Evolutionary conservation across 1,140 invertebrate species (phyloP).

Genomic region (Euura lappo): DNA sequence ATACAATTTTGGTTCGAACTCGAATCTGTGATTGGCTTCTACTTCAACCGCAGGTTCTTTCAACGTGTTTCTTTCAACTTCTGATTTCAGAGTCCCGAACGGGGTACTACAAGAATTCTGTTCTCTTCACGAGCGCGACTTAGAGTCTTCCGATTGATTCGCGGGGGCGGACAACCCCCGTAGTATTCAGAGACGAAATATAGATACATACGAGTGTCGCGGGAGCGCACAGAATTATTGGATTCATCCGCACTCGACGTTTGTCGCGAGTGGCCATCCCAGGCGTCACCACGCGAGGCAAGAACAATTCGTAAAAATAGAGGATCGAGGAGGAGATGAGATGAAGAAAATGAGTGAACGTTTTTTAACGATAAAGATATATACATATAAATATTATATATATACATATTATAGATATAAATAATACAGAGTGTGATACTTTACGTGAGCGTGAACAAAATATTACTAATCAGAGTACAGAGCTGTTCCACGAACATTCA

Average conservation of each 20-base stretch:
- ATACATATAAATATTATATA: background rate
- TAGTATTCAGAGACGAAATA: no score
- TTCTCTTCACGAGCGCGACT: slow-evolving; percentile 83
- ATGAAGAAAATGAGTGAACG: background rate
- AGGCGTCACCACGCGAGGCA: background rate
- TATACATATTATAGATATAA: background rate
- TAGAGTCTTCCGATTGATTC: slow-evolving; percentile 58
- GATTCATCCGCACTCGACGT: background rate
- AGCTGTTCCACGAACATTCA: no score
- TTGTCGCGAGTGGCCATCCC: background rate
- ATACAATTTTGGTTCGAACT: no score
- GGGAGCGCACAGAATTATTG: background rate
- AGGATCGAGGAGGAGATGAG: no score
- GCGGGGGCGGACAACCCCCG: no score
- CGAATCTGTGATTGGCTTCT: no score
- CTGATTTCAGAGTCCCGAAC: slow-evolving; percentile 65
- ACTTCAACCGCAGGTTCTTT: no score
- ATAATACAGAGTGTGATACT: no score
- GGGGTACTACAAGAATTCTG: slow-evolving; percentile 85
- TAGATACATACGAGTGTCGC: background rate
- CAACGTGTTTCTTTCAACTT: slow-evolving; percentile 14
- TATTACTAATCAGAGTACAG: no score
- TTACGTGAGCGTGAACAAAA: no score
- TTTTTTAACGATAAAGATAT: background rate
- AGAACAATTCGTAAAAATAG: no score